Evolutionary conservation across 2,113 vertebrate genomes (phyloP), one percentile per base, ranked within the genome.

Genomic region (Pandion haliaetus): DNA sequence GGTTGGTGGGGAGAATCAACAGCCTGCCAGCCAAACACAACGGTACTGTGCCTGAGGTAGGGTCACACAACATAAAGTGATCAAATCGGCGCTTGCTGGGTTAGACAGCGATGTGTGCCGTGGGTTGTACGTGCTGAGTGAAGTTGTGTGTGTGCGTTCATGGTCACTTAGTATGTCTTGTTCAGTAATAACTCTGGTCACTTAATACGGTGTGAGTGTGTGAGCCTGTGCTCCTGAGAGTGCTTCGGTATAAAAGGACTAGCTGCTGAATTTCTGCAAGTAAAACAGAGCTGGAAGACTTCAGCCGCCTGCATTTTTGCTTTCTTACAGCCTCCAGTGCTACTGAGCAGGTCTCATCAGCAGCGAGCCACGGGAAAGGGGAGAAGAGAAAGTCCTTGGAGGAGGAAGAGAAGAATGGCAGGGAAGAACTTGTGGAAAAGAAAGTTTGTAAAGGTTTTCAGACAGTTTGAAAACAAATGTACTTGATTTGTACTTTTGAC

Each of bases 361-460:
- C 74, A 26, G 95, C 52, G 85, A 97, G 82, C 50, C 97, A 98
- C 28, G 97, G 95, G 36, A 98, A 97, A 59, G 97, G 97, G 65
- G 89, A 98, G 31, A 99, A 99, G 97, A 98, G 99, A 84, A 99
- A 98, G 90, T 93, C 97, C 62, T 82, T 96, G 1, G 97, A 94
- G 38, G 97, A 98, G 38, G 96, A 98, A 72, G 95, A 98, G 87
- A 96, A 98, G 78, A 97, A 98, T 69, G 97, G 98, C 95, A 98
- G 97, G 82, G 98, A 98, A 97, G 98, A 98, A 89, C 98, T 97
- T 98, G 98, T 98, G 98, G 98, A 99, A 99, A 99, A 99, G 99
- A 99, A 99, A 99, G 99, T 99, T 99, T 99, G 99, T 99, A 99
- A 99, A 99, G 99, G 99, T 99, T 99, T 99, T 99, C 99, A 98